Evolutionary conservation across 2,888 invertebrate genomes (phyloP), one percentile per base, ranked within the genome.

Genomic region (Diarsia rubi): DNA sequence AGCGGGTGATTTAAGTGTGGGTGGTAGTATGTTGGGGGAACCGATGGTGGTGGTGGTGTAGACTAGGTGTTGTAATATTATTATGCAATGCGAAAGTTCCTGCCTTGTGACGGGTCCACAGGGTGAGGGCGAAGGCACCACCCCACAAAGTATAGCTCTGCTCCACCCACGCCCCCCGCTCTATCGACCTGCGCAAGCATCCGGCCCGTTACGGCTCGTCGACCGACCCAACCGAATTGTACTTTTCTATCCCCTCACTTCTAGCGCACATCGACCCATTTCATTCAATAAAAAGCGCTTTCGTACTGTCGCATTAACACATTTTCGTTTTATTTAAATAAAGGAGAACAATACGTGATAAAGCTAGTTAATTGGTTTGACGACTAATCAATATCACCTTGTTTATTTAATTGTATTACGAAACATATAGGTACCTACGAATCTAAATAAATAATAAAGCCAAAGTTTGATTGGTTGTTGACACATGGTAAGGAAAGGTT

Each of bases 131-230:
- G 93, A 95, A 95, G 91, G 96, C 92, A 92, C 94, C 96, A 92
- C 96, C 93, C 93, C 91, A 92, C 92, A 90, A 92, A 91, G 90
- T 92, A 91, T 80, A 91, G 91, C 91, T 91, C 91, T 91, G 90
- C 93, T 91, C 94, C 93, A 94, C 95, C 95, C 95, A 92, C 94
- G 88, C 91, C 91, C 91, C 93, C 91, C 92, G 93, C 93, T 94
- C 93, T 96, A 94, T 95, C 96, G 96, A 96, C 96, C 96, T 95
- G 95, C 95, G 95, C 96, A 91, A 91, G 93, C 92, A 91, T 92
- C 93, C 90, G 91, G 88, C 82, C 89, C 86, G 87, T 82, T 87
- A 88, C 89, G 90, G 91, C 92, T 92, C 88, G 88, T 88, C 91
- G 91, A 91, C 92, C 92, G 89, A 90, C 72, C 81, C 84, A 79